Conservation (phyloP, 2,797 vertebrate species). For the Okamejei kenojei region DNA sequence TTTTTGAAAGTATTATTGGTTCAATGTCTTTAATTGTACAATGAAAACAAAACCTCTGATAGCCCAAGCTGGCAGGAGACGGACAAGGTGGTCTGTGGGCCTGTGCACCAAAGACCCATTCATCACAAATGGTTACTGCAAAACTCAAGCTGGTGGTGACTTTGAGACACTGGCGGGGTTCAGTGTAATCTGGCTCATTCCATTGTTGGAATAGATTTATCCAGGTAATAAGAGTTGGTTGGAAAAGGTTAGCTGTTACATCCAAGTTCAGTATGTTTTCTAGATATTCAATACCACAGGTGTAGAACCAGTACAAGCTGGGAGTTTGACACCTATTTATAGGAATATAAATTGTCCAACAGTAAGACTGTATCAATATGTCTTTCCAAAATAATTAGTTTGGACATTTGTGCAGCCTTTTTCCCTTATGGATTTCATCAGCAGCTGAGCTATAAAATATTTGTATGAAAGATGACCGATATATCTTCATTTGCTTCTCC, state of each 20-base stretch:
- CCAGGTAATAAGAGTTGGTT: not conserved
- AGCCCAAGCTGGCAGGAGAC: too few relatives aligned
- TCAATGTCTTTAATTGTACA: too few relatives aligned
- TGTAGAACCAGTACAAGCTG: not conserved
- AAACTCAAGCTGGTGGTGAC: too few relatives aligned
- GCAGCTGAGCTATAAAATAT: conserved; percentile 24
- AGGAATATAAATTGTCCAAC: conserved; percentile 25
- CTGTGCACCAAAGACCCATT: too few relatives aligned
- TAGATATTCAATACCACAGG: not conserved
- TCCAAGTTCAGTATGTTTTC: not conserved
- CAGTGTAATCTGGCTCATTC: not conserved
- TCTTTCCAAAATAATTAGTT: conserved; percentile 35
- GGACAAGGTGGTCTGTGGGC: too few relatives aligned
- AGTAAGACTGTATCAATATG: conserved; percentile 35
- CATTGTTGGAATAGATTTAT: not conserved
- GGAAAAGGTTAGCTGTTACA: not conserved
- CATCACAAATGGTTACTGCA: too few relatives aligned
- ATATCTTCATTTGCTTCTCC: not conserved
- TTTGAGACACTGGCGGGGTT: too few relatives aligned
- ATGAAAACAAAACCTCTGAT: too few relatives aligned
- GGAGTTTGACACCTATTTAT: not conserved
- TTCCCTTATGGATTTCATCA: not conserved
- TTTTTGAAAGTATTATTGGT: too few relatives aligned
- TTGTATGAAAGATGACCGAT: not conserved
- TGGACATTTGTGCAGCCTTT: conserved; percentile 13